A percentile compares a stretch with the other conserved stretches of the same genome.
Evolutionary conservation across 2,113 vertebrate species (phyloP).

Genomic region (Callospermophilus lateralis): DNA sequence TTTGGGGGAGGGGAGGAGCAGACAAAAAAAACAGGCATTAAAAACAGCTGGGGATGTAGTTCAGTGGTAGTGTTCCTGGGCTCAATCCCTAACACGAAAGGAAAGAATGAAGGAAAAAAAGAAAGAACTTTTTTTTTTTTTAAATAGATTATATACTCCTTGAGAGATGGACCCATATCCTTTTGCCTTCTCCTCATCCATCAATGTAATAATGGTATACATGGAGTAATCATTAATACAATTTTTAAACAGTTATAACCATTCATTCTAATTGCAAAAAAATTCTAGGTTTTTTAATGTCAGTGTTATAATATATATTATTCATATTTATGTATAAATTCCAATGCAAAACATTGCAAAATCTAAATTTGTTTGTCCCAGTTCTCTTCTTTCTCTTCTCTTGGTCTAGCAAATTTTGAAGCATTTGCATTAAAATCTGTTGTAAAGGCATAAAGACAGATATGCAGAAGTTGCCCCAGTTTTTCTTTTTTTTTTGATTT

Average conservation of each 20-base stretch:
- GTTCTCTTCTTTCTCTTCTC: background rate
- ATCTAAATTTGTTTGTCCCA: background rate
- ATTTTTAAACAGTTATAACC: background rate
- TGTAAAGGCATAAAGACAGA: background rate
- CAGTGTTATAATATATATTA: background rate
- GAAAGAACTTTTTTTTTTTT: background rate
- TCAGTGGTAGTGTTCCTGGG: no score
- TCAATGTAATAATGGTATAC: background rate
- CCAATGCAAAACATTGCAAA: background rate
- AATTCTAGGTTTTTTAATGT: background rate
- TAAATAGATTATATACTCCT: background rate
- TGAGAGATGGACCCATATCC: background rate
- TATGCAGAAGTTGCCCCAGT: background rate
- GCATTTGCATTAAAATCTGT: background rate
- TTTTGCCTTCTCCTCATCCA: background rate
- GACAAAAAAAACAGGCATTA: no score
- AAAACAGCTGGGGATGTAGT: no score
- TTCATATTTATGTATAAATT: background rate
- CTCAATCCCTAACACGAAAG: no score
- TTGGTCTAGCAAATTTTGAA: conserved; percentile 11
- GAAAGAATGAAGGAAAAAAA: background rate
- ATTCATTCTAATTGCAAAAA: background rate
- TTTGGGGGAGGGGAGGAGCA: no score
- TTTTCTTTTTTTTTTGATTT: background rate
- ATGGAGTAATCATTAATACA: background rate